Evolutionary conservation across 2,113 vertebrate species (phyloP).

Genomic region (Limanda limanda): DNA sequence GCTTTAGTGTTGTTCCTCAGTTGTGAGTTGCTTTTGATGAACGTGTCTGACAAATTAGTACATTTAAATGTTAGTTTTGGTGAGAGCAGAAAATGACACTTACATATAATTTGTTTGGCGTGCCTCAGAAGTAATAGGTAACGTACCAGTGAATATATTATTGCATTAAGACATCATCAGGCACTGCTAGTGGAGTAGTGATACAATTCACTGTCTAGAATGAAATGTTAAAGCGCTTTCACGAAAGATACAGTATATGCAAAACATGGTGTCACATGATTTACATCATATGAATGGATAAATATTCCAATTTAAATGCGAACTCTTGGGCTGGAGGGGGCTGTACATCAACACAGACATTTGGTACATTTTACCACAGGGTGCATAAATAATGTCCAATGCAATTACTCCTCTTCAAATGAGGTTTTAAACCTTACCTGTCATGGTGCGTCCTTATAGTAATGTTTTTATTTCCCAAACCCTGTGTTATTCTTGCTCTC

Average conservation of each 20-base stretch:
- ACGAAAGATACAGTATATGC: conserved; percentile 67
- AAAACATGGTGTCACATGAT: conserved; percentile 66
- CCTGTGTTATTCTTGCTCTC: conserved; percentile 77
- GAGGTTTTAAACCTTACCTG: conserved; percentile 76
- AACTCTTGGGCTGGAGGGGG: conserved; percentile 63
- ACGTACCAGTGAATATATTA: conserved; percentile 40
- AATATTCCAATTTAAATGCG: conserved; percentile 85
- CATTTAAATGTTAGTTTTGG: conserved; percentile 9
- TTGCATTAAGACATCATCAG: conserved; percentile 55
- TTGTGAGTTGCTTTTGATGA: background rate
- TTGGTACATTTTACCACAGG: conserved; percentile 58
- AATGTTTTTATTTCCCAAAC: conserved; percentile 82
- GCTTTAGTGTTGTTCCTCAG: background rate
- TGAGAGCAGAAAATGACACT: conserved; percentile 48
- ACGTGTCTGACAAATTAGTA: background rate
- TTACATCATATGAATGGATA: conserved; percentile 72
- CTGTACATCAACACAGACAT: conserved; percentile 74
- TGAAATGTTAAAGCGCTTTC: conserved; percentile 57
- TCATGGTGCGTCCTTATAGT: conserved; percentile 66
- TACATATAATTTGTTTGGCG: conserved; percentile 50
- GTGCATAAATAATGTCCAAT: conserved; percentile 78
- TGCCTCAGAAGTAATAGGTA: conserved; percentile 36
- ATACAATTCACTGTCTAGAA: conserved; percentile 61
- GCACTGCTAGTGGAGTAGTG: conserved; percentile 35
- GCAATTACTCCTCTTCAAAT: conserved; percentile 80